Conservation (phyloP, 2,888 invertebrate genomes). For the Polia nebulosa region DNA sequence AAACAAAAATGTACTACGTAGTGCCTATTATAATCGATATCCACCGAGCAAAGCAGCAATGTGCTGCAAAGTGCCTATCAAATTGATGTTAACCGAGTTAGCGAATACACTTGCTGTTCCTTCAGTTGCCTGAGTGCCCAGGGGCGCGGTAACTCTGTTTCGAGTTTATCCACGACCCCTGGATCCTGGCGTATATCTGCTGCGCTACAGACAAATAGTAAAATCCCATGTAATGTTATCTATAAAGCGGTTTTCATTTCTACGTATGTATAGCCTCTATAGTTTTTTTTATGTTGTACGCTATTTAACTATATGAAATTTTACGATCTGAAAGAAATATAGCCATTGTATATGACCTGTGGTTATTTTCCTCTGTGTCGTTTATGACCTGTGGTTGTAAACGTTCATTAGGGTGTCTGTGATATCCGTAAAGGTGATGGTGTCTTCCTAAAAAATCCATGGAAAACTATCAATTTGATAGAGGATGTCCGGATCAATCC, state of each 20-base stretch:
- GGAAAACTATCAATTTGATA: background rate
- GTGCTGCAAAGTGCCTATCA: too few species aligned
- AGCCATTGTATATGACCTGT: constrained; percentile 13
- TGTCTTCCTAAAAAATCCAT: background rate
- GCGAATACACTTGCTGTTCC: too few species aligned
- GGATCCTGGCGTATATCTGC: background rate
- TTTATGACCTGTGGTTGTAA: constrained; percentile 11
- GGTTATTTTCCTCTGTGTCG: constrained; percentile 31
- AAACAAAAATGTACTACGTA: too few species aligned
- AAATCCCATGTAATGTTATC: constrained; percentile 5
- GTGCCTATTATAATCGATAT: too few species aligned
- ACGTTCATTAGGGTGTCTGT: constrained; percentile 16
- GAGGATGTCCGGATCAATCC: background rate
- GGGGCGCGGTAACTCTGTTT: too few species aligned
- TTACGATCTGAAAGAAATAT: constrained; percentile 21
- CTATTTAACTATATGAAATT: constrained; percentile 15
- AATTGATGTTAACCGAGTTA: too few species aligned
- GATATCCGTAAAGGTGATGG: background rate
- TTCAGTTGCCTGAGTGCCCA: too few species aligned
- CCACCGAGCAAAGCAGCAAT: too few species aligned
- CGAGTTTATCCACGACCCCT: too few species aligned
- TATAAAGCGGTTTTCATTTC: constrained; percentile 11
- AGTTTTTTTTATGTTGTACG: constrained; percentile 21
- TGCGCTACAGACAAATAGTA: background rate
- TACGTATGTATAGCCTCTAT: constrained; percentile 24